phyloP scores from a whole-genome alignment of 2,888 invertebrate species.

The Herminia tarsipennalis region DNA sequence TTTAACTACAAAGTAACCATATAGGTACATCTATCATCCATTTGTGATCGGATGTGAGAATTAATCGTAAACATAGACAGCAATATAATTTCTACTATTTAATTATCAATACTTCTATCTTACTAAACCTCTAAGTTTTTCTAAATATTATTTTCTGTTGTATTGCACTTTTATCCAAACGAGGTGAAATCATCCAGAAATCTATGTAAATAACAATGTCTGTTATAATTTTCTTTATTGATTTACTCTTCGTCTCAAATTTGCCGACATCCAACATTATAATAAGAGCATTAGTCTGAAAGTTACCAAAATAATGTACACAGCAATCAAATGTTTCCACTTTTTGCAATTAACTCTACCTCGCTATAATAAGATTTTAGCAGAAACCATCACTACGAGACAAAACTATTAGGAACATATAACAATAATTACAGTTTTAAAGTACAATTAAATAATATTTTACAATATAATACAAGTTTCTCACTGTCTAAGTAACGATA shows the following conservation, averaged over 20 bases:
- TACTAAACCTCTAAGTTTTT: constrained; percentile 63
- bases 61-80: constrained; percentile 65
- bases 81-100: constrained; percentile 68
- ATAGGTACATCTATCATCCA: constrained; percentile 62
- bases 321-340: constrained; percentile 41
- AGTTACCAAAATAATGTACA: constrained; percentile 42
- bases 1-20: constrained; percentile 77
- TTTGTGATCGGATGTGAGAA: constrained; percentile 54
- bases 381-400: constrained; percentile 70
- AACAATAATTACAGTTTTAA: constrained; percentile 78
- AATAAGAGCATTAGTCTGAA: constrained; percentile 13
- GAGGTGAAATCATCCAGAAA: constrained; percentile 32
- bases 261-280: not conserved
- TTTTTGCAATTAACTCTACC: constrained; percentile 50
- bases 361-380: constrained; percentile 61
- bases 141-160: constrained; percentile 60
- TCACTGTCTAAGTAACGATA: constrained; percentile 35
- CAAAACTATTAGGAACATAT: constrained; percentile 83
- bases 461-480: constrained; percentile 69
- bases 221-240: not conserved
- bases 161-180: constrained; percentile 75
- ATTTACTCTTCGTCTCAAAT: too few species aligned
- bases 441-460: constrained; percentile 68
- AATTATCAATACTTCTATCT: constrained; percentile 58
- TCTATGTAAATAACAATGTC: constrained; percentile 1